These are phyloP conservation scores for Drosophila lowei DNA, from an alignment of 1,140 invertebrate genomes.

Conservation along the genomic window DNA sequence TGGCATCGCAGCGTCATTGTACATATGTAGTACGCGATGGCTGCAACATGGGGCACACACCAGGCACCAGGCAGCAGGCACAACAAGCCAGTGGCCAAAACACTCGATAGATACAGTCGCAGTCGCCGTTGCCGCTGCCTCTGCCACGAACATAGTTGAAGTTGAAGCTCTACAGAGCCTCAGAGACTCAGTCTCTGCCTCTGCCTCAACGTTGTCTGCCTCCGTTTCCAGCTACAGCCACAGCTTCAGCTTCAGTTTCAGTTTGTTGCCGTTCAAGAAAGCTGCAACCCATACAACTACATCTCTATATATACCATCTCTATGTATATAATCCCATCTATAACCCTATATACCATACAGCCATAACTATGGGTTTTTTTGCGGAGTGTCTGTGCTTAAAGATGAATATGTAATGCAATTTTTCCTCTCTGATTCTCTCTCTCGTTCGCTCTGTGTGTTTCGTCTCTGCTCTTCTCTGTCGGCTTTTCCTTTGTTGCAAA, in stretches of 20 bases:
- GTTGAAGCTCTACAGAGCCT: too few species aligned
- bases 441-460: not conserved
- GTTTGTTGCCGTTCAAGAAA: slow-evolving; percentile 50
- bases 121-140: slow-evolving; percentile 38
- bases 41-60: slow-evolving; percentile 40
- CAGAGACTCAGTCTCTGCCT: slow-evolving; percentile 14
- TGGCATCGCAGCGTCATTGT: slow-evolving; percentile 50
- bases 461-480: too few species aligned
- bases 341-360: slow-evolving; percentile 12
- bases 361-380: slow-evolving; percentile 27
- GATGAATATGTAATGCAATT: slow-evolving; percentile 67
- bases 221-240: slow-evolving; percentile 7
- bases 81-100: slow-evolving; percentile 71
- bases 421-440: slow-evolving; percentile 33
- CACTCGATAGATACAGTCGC: slow-evolving; percentile 74
- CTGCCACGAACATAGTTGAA: slow-evolving; percentile 26
- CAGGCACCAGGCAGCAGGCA: slow-evolving; percentile 61
- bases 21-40: slow-evolving; percentile 50
- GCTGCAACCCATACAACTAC: slow-evolving; percentile 56
- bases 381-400: slow-evolving; percentile 24
- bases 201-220: not conserved
- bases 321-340: slow-evolving; percentile 10
- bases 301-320: slow-evolving; percentile 17
- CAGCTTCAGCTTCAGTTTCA: slow-evolving; percentile 57
- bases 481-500: slow-evolving; percentile 68